phyloP scores from a whole-genome alignment of 1,140 invertebrate species.

The roundworm (Caenorhabditis elegans) region DNA sequence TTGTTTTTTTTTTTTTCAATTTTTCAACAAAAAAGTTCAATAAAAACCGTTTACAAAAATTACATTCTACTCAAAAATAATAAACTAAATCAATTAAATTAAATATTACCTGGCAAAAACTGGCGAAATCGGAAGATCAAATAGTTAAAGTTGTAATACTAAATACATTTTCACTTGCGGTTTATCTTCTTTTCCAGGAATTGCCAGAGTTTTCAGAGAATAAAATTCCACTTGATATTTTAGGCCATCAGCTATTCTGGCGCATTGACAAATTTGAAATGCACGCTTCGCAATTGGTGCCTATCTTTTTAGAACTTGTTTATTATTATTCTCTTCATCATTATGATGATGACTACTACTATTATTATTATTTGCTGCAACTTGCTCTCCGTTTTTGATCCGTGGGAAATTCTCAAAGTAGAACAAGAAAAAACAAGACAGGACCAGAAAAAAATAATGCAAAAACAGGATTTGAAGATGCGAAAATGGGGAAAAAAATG shows the following conservation, averaged over 20 bases:
- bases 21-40: too few relatives aligned
- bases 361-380: neutral
- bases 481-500: neutral
- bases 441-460: neutral
- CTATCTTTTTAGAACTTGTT: conserved; percentile 11
- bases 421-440: neutral
- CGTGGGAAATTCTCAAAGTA: neutral
- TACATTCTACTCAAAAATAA: too few relatives aligned
- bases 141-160: neutral
- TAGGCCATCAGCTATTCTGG: conserved; percentile 12
- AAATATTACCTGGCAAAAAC: too few relatives aligned
- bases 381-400: neutral
- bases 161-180: neutral
- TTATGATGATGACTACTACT: neutral
- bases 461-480: conserved; percentile 14
- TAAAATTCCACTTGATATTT: neutral
- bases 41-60: too few relatives aligned
- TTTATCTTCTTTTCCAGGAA: neutral
- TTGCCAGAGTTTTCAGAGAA: neutral
- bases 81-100: too few relatives aligned
- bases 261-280: neutral
- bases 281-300: neutral
- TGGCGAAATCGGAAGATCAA: too few relatives aligned
- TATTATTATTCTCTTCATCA: neutral
- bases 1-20: too few relatives aligned